Percentiles rank a stretch among this genome's conserved stretches.
phyloP scores from a whole-genome alignment of 37 sponge, comb jelly and placozoan species.

The Tethya wilhelma region DNA sequence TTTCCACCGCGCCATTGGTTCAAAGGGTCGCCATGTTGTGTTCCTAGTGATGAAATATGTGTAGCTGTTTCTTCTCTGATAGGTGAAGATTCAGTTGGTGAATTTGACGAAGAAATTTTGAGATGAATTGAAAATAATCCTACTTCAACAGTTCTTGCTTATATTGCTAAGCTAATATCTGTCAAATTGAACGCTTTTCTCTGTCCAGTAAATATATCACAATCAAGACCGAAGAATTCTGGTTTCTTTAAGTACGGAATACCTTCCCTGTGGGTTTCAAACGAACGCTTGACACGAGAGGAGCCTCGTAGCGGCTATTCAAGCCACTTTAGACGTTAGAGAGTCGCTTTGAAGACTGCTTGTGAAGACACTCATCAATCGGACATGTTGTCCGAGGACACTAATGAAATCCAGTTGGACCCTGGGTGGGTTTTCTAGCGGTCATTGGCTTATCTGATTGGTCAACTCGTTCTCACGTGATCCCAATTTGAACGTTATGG shows the following conservation, averaged over 20 bases:
- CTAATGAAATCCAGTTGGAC: neutral
- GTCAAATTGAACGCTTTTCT: too few species aligned
- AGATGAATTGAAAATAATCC: too few species aligned
- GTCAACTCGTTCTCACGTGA: neutral
- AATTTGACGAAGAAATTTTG: too few species aligned
- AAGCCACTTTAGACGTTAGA: neutral
- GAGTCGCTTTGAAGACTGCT: neutral
- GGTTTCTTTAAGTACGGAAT: too few species aligned
- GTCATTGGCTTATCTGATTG: conserved; percentile 10
- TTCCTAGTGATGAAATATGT: conserved; percentile 3
- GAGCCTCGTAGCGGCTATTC: neutral
- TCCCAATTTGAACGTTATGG: too few species aligned
- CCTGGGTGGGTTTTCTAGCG: too few species aligned
- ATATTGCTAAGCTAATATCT: too few species aligned
- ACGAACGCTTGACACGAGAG: too few species aligned
- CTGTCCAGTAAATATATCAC: too few species aligned
- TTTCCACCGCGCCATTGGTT: conserved; percentile 47
- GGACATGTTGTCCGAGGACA: conserved; percentile 10
- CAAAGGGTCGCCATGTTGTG: conserved; percentile 35
- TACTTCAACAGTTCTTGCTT: too few species aligned
- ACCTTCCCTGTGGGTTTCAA: too few species aligned
- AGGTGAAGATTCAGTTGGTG: neutral
- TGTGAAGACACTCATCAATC: neutral
- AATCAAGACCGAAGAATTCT: too few species aligned
- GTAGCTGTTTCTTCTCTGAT: neutral